Conservation (phyloP, 2,888 invertebrate genomes). For the Stenolophus ochropezus region DNA sequence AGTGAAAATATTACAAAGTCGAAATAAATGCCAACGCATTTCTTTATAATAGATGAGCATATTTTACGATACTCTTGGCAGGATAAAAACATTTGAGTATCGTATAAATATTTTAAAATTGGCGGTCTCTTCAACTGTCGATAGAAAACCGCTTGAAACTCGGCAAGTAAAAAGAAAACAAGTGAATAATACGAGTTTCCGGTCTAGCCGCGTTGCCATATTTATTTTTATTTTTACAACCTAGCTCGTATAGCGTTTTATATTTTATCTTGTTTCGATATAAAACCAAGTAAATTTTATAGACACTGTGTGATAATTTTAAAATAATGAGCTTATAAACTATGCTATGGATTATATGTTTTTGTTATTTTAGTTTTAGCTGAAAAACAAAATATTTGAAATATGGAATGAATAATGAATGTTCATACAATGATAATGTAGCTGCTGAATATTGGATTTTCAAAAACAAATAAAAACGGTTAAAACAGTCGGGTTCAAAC, state of each 20-base stretch:
- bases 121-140: constrained; percentile 25
- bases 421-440: too few species aligned
- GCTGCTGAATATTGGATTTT: too few species aligned
- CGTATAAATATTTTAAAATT: constrained; percentile 37
- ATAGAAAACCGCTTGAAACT: constrained; percentile 9
- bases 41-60: constrained; percentile 8
- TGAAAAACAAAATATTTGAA: too few species aligned
- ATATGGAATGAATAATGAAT: too few species aligned
- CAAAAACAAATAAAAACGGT: too few species aligned
- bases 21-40: constrained; percentile 8
- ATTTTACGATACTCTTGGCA: not conserved
- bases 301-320: constrained; percentile 1
- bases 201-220: not conserved
- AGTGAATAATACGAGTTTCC: constrained; percentile 11
- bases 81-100: constrained; percentile 5
- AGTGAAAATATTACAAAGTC: not conserved
- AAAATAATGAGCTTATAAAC: not conserved
- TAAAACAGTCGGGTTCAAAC: too few species aligned
- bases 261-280: constrained; percentile 1
- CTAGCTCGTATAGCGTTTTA: not conserved
- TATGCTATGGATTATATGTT: not conserved
- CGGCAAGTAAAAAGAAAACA: constrained; percentile 19
- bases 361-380: not conserved
- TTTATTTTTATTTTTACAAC: constrained; percentile 32
- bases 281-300: constrained; percentile 18